Evolutionary conservation across 2,888 invertebrate genomes (phyloP), one percentile per base, ranked within the genome.

Genomic region (Trichopria drosophilae): DNA sequence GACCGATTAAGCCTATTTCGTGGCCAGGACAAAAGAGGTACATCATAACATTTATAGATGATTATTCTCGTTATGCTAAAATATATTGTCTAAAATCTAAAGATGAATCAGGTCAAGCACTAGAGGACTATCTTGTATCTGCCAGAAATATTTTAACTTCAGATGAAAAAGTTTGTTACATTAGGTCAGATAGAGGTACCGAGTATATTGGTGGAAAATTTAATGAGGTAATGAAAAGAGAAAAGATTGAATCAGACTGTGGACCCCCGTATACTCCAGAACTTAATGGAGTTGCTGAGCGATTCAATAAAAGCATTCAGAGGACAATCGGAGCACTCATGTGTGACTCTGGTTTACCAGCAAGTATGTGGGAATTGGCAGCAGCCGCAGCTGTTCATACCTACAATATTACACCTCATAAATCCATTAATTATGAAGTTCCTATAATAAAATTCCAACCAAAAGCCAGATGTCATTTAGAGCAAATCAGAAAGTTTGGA

Each of bases 321-420:
- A 36, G 51, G 20, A 53, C 42, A 48, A 48, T 52, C 18, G 51
- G 51, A 31, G 37, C 51, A 26, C 15, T 23, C 4, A 47, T 53
- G 40, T 29, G 26, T 32, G 53, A 56, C 32, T 55, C 51, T 31
- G 54, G 48, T 26, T 35, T 50, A 41, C 52, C 49, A 28, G 26
- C 37, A 13, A 46, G 16, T 15, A 53, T 60, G 51, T 60, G 58
- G 59, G 50, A 49, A 20, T 15, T 58, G 22, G 59, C 58, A 10
- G 45, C 32, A 12, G 58, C 46, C 31, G 44, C 51, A 37, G 58
- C 54, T 26, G 50, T 55, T 10, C 26, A 61, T 41, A 24, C 26
- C 3, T 58, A 61, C 28, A 60, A 61, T 23, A 40, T 34, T n/a
- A 57, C 55, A n/a, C 50, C 43, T 3, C 57, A 53, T 24, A 58